Base-by-base conservation (phyloP, 2,113 vertebrate species). In the Sciurus niger region DNA sequence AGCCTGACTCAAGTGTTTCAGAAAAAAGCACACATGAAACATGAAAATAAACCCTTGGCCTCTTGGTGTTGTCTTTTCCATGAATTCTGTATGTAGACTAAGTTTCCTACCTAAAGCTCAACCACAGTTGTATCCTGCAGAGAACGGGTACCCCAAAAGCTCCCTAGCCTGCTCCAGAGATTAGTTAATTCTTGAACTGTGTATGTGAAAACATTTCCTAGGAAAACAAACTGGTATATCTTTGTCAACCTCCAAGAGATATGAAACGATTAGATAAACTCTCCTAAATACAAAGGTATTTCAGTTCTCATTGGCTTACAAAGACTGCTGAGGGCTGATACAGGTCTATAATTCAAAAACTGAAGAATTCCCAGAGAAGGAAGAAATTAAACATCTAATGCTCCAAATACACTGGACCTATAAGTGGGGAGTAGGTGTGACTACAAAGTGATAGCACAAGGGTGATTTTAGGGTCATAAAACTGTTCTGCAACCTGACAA, bases 211-310 rank as follows among this genome's bases (percentile, higher is more conserved):
- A 94, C 34, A 68, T 17, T 77, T 48, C 28, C 53, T 46, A 83
- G 55, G 24, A 83, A 88, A 84, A 83, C 25, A 78, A 24, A 68
- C 1, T 28, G 34, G 46, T 90, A 1, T 51, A 72, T 25, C 55
- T 80, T 77, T 93, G 43, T 48, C 20, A 51, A 58, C 32, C 24
- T 84, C 43, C 13, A 12, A 14, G 53, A 68, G 18, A 79, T 24
- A 40, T 7, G 37, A 96, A 65, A 94, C 93, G 34, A 90, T 88
- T 74, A 53, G 10, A 55, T 53, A 60, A 90, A 70, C 48, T 84
- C 24, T 95, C 40, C 72, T 51, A 95, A 76, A 65, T 72, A 68
- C 58, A 85, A 85, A 65, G 20, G 34, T 63, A 9, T 5, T 48
- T 72, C 90, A 78, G 6, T 48, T 92, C 84, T 86, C 25, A 90